Conservation (phyloP, 2,113 vertebrate species). For the Vicugna pacos region DNA sequence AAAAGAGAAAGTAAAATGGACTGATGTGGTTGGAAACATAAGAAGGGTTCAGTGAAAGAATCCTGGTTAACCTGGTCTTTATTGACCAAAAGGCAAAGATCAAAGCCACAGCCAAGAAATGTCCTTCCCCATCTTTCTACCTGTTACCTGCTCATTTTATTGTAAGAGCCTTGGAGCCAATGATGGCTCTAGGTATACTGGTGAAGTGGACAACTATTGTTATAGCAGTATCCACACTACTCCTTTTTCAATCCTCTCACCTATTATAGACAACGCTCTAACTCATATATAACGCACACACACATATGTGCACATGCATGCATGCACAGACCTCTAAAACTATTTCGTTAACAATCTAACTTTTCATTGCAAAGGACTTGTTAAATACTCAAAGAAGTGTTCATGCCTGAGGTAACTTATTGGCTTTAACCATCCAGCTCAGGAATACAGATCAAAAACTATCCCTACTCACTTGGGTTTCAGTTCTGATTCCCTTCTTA, state of each 20-base stretch:
- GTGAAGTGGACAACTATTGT: background rate
- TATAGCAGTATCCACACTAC: background rate
- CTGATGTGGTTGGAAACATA: background rate
- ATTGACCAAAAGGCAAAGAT: background rate
- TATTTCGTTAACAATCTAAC: background rate
- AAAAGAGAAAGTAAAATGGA: background rate
- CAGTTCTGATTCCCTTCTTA: background rate
- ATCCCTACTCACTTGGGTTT: background rate
- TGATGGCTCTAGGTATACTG: background rate
- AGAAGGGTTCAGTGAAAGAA: background rate
- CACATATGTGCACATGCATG: background rate
- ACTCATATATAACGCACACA: background rate
- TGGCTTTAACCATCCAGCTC: background rate
- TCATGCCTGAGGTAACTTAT: background rate
- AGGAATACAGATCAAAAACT: background rate
- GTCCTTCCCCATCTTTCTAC: background rate
- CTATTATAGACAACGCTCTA: background rate
- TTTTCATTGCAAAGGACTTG: background rate
- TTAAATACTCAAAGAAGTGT: constrained; percentile 39
- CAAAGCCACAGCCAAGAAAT: background rate
- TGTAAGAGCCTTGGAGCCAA: background rate
- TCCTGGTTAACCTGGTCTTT: background rate
- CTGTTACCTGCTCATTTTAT: background rate
- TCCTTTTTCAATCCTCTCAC: constrained; percentile 29
- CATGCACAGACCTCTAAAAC: background rate